Evolutionary conservation across 2,113 vertebrate species (phyloP).

Genomic region (Rissa tridactyla): DNA sequence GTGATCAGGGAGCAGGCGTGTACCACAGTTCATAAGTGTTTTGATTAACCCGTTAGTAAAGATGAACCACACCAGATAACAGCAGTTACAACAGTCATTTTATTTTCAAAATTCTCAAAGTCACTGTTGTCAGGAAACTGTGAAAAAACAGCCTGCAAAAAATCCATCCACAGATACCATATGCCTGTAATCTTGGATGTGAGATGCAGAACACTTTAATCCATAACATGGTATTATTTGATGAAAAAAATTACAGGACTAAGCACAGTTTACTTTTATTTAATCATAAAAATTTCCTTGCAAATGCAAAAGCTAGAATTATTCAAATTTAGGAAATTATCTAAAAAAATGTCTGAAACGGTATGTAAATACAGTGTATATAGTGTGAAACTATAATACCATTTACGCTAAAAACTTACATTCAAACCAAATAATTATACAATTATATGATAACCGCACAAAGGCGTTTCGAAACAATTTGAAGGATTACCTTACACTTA

Average conservation of each 20-base stretch:
- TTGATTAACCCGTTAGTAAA: background rate
- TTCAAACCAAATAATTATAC: background rate
- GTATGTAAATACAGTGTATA: background rate
- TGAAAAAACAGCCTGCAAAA: background rate
- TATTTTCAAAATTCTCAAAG: background rate
- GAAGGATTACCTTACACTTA: background rate
- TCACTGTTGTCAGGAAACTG: background rate
- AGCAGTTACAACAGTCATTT: background rate
- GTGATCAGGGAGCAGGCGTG: background rate
- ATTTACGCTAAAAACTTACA: background rate
- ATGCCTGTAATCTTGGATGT: background rate
- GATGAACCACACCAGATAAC: background rate
- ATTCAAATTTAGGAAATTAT: background rate
- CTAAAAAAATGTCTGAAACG: background rate
- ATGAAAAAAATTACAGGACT: background rate
- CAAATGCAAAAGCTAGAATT: background rate
- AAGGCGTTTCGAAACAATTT: background rate
- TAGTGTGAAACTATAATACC: background rate
- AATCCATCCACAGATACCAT: background rate
- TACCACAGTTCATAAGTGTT: background rate
- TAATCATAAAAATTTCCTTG: background rate
- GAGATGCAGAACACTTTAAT: background rate
- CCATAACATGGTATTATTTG: background rate
- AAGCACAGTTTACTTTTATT: background rate
- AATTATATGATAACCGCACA: background rate